Conservation (phyloP, 1,140 invertebrate genomes). For the Drosophila setifemur region DNA sequence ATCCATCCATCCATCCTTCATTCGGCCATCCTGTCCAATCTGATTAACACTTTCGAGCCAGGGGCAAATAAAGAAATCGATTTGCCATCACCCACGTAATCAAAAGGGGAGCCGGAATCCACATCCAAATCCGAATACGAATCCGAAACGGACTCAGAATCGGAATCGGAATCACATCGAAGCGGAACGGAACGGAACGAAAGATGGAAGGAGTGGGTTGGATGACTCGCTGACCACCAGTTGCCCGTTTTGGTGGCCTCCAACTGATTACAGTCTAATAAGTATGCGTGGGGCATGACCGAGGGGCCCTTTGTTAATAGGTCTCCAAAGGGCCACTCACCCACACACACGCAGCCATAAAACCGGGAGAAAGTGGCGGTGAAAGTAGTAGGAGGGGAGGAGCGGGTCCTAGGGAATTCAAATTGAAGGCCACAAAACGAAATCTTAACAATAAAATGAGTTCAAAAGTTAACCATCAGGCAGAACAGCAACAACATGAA, state of each 20-base stretch:
- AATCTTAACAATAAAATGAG: slow-evolving; percentile 72
- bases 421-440: slow-evolving; percentile 64
- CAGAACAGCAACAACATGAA: slow-evolving; percentile 30
- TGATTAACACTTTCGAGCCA: slow-evolving; percentile 42
- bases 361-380: slow-evolving; percentile 15
- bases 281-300: slow-evolving; percentile 75
- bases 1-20: not conserved
- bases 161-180: not conserved
- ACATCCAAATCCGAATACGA: slow-evolving; percentile 11
- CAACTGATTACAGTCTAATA: slow-evolving; percentile 78
- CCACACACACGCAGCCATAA: slow-evolving; percentile 34
- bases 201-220: not conserved
- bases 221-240: slow-evolving; percentile 51
- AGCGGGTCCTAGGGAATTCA: slow-evolving; percentile 45
- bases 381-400: no score
- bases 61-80: slow-evolving; percentile 37
- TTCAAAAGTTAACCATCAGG: slow-evolving; percentile 44
- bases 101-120: not conserved
- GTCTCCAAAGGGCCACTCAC: slow-evolving; percentile 57
- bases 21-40: slow-evolving; percentile 3
- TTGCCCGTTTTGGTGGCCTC: slow-evolving; percentile 67
- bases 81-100: slow-evolving; percentile 40
- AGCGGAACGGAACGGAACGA: not conserved
- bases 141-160: not conserved
- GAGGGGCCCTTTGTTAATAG: slow-evolving; percentile 65